Evolutionary conservation across 2,888 invertebrate species (phyloP), one percentile per base, ranked within the genome.

Genomic region (Diachrysia chrysitis): DNA sequence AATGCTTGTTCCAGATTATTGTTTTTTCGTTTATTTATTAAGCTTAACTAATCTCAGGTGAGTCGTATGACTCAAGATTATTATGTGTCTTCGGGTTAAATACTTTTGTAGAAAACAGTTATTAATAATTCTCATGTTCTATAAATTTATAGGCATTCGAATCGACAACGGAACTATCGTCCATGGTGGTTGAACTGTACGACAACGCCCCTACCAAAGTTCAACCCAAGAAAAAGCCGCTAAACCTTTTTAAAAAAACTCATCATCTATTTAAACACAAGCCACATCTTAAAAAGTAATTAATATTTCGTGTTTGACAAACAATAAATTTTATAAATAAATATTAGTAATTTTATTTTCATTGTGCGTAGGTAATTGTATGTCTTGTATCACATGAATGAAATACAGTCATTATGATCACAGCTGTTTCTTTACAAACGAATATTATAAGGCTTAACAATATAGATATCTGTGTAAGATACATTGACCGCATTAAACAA

Each of bases 301-400:
- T n/a, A 42, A 42, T n/a, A n/a, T n/a, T 42, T 42, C 42, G 42
- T 42, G 42, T 42, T n/a, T 42, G 42, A n/a, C n/a, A 42, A 16
- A 16, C 37, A 14, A 16, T 16, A 37, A 42, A 42, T n/a, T n/a
- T 12, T 51, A 12, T 21, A 21, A 51, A 51, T 51, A 21, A 51
- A 51, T 14, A 12, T 51, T 51, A 51, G 12, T 19, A 21, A 51
- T 51, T 51, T 19, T 51, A 21, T 19, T 51, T 51, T 51, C 19
- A 51, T 42, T 42, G 42, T n/a, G n/a, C 7, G n/a, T 42, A n/a
- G 2, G 6, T 42, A 14, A 25, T 25, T 42, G 3, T 32, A 7
- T 32, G n/a, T 42, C 42, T n/a, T n/a, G 42, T 16, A 42, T n/a
- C n/a, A 42, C n/a, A 51, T 19, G 17, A 21, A 51, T 51, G 48